These are phyloP conservation scores for Sepiola atlantica DNA, from an alignment of 2,888 invertebrate genomes.

Conservation along the genomic window DNA sequence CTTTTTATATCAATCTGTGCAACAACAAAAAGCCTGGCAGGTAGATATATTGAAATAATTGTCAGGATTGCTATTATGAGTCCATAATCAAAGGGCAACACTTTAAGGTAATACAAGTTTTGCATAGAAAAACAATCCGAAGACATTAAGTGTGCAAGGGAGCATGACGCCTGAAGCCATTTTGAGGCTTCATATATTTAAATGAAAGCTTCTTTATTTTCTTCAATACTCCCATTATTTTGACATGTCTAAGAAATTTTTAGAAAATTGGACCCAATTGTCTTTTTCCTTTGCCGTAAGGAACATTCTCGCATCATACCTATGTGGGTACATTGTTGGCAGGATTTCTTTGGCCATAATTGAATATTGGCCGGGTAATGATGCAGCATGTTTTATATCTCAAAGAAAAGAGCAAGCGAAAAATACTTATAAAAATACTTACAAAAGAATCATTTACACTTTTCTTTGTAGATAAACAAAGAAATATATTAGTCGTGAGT, in stretches of 20 bases:
- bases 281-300: conserved; percentile 8
- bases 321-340: conserved; percentile 19
- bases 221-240: conserved; percentile 2
- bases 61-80: conserved; percentile 32
- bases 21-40: neutral
- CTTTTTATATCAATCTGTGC: neutral
- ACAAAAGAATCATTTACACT: neutral
- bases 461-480: conserved; percentile 23
- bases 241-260: conserved; percentile 21
- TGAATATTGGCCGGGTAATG: neutral
- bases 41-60: conserved; percentile 32
- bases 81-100: conserved; percentile 32
- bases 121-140: conserved; percentile 23
- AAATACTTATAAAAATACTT: neutral
- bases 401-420: neutral
- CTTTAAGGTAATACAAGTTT: conserved; percentile 32
- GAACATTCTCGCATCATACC: neutral
- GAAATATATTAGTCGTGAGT: neutral
- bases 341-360: conserved; percentile 13
- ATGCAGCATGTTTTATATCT: conserved; percentile 32
- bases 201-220: conserved; percentile 32
- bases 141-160: neutral
- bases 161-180: neutral
- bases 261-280: conserved; percentile 21
- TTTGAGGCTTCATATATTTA: neutral